Percentiles rank a stretch among this genome's conserved stretches.
phyloP scores from a whole-genome alignment of 2,888 invertebrate genomes.

The Nudaria mundana region DNA sequence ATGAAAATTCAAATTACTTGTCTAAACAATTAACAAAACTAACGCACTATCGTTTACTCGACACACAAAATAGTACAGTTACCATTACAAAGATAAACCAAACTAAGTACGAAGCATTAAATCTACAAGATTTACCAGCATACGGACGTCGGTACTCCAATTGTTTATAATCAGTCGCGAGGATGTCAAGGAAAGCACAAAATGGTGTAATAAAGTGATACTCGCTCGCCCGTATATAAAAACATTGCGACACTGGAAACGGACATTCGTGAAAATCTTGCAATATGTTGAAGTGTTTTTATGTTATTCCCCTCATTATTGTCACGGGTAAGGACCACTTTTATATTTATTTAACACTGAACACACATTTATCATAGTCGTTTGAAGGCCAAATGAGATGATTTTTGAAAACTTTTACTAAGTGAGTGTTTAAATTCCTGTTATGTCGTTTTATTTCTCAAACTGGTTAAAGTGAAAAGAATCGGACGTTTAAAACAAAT shows the following conservation, averaged over 20 bases:
- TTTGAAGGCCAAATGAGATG: background rate
- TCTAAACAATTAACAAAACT: conserved; percentile 3
- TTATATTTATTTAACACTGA: background rate
- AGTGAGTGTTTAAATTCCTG: background rate
- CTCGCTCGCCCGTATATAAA: conserved; percentile 68
- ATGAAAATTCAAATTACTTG: background rate
- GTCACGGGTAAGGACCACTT: conserved; percentile 28
- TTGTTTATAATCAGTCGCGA: conserved; percentile 42
- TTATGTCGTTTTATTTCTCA: background rate
- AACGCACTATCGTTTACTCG: background rate
- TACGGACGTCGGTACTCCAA: conserved; percentile 11
- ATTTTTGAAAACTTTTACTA: background rate
- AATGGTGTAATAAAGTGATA: conserved; percentile 47
- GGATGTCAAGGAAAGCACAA: conserved; percentile 53
- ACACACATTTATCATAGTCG: background rate
- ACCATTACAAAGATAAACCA: conserved; percentile 4
- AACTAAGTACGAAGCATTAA: conserved; percentile 6
- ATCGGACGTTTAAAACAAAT: background rate
- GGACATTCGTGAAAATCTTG: conserved; percentile 45
- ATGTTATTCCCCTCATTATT: conserved; percentile 26
- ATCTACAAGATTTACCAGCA: conserved; percentile 14
- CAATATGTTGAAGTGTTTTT: conserved; percentile 57
- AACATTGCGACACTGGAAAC: conserved; percentile 39
- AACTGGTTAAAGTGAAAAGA: background rate
- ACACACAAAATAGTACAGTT: conserved; percentile 2